Evolutionary conservation across 2,888 invertebrate genomes (phyloP).

Genomic region (Capitulum mitella): DNA sequence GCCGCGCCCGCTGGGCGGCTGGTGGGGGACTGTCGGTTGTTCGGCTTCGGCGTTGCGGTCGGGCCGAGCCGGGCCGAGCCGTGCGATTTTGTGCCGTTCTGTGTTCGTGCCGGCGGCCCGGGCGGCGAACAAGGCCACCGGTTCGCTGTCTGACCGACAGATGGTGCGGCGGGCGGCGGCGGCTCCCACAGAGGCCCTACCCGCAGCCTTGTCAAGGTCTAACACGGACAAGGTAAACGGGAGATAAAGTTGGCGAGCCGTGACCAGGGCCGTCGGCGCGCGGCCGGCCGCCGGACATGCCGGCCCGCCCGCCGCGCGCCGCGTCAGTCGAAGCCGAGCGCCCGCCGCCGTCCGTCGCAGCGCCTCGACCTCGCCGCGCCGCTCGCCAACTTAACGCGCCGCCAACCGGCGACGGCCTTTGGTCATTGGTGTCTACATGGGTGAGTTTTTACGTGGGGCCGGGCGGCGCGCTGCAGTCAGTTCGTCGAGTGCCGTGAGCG

Average conservation of each 20-base stretch:
- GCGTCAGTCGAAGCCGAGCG: too few relatives aligned
- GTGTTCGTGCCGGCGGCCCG: too few relatives aligned
- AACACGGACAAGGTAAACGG: background rate
- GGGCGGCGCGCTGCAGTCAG: background rate
- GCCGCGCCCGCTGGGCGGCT: too few relatives aligned
- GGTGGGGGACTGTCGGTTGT: too few relatives aligned
- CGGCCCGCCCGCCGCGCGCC: too few relatives aligned
- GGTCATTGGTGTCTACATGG: conserved; percentile 25
- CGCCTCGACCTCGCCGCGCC: background rate
- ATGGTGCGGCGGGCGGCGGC: background rate
- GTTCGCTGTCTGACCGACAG: background rate
- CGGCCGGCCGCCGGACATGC: background rate
- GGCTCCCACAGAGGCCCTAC: conserved; percentile 23
- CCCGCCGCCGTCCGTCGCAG: background rate
- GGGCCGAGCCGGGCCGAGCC: too few relatives aligned
- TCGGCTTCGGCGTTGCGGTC: too few relatives aligned
- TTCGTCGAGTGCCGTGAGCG: background rate
- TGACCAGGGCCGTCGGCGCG: background rate
- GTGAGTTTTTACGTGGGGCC: conserved; percentile 18
- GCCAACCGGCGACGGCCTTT: background rate
- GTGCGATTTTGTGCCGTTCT: too few relatives aligned
- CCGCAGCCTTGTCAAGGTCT: conserved; percentile 25
- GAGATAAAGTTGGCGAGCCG: background rate
- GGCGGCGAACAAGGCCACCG: background rate
- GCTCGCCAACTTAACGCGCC: background rate